Percentiles rank a stretch among this genome's conserved stretches.
Evolutionary conservation across 2,888 invertebrate genomes (phyloP).

Genomic region (Lasius platythorax): DNA sequence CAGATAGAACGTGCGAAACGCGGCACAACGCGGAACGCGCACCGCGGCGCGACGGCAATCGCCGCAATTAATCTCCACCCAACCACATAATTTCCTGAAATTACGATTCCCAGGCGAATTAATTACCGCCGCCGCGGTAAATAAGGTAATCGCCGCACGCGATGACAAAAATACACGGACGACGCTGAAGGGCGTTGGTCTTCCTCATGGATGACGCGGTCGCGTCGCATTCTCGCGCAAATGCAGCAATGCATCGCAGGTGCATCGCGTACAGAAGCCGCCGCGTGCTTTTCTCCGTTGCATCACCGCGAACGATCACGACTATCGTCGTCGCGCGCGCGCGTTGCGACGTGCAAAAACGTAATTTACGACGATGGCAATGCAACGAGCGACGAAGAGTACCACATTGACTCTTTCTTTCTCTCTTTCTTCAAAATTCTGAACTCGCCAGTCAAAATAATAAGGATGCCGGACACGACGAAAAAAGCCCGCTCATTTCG

Average conservation of each 20-base stretch:
- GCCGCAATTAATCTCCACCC: conserved; percentile 42
- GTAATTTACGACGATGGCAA: conserved; percentile 79
- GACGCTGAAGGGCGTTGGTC: conserved; percentile 65
- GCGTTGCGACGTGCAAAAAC: conserved; percentile 76
- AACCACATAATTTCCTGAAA: conserved; percentile 27
- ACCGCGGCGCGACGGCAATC: conserved; percentile 30
- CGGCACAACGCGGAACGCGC: background rate
- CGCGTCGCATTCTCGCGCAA: conserved; percentile 69
- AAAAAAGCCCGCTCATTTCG: background rate
- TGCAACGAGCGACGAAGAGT: conserved; percentile 19
- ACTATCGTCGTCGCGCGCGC: conserved; percentile 55
- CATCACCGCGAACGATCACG: conserved; percentile 60
- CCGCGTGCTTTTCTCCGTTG: conserved; percentile 37
- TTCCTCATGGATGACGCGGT: conserved; percentile 1
- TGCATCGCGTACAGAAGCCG: conserved; percentile 61
- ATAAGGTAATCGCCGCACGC: conserved; percentile 41
- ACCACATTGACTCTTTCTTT: background rate
- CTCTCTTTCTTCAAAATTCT: conserved; percentile 61
- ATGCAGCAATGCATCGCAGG: conserved; percentile 58
- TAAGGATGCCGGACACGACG: background rate
- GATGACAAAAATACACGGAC: conserved; percentile 28
- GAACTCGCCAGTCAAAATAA: conserved; percentile 38
- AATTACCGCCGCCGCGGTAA: conserved; percentile 39
- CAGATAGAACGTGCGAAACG: conserved; percentile 22
- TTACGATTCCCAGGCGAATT: conserved; percentile 48